Conservation (phyloP, 2,888 invertebrate species). For the Noctua janthina region DNA sequence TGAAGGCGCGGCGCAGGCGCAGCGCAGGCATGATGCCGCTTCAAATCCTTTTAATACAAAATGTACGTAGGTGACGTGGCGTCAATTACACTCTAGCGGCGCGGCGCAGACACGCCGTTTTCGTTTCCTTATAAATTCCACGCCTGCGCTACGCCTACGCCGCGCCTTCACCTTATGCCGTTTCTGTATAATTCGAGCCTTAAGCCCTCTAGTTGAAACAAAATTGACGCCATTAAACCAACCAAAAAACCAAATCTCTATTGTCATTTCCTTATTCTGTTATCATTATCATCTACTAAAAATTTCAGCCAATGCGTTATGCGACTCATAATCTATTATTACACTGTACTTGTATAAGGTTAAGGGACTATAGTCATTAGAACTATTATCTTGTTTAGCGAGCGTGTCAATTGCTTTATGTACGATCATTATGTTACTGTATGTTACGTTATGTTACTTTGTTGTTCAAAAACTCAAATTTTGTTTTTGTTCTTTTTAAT, state of each 20-base stretch:
- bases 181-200: no score
- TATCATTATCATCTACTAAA: neutral
- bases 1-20: no score
- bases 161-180: no score
- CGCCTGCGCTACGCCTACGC: no score
- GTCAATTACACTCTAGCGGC: no score
- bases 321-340: neutral
- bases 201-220: neutral
- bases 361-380: conserved; percentile 30
- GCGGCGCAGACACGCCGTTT: no score
- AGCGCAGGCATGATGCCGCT: no score
- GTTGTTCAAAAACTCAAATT: neutral
- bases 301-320: neutral
- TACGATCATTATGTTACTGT: no score
- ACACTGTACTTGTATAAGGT: conserved; percentile 10
- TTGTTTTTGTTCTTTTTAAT: neutral
- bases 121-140: no score
- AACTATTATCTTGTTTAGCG: conserved; percentile 20
- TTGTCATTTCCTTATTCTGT: neutral
- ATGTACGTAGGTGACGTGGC: no score
- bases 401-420: conserved; percentile 17
- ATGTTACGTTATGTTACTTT: neutral
- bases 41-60: no score
- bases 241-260: neutral
- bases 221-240: neutral